Conservation (phyloP, 1,140 invertebrate species). For the Scaptodrosophila lebanonensis region DNA sequence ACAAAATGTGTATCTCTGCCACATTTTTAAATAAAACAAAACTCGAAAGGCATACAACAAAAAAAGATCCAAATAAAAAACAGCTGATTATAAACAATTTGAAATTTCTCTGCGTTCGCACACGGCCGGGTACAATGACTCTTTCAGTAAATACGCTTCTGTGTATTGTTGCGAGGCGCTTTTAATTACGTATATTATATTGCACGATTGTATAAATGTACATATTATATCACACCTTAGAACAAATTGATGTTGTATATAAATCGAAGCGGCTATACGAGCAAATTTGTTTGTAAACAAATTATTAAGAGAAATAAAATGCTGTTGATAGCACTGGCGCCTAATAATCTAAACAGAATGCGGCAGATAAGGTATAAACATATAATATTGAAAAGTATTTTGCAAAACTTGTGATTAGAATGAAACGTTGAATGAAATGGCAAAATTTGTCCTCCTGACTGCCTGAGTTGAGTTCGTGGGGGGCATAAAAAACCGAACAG, state of each 20-base stretch:
- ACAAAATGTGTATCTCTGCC: too few species aligned
- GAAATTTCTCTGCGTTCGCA: slow-evolving; percentile 27
- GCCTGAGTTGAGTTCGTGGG: too few species aligned
- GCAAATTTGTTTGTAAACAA: slow-evolving; percentile 47
- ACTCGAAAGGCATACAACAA: too few species aligned
- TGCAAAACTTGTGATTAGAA: too few species aligned
- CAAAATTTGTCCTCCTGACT: too few species aligned
- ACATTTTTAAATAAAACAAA: too few species aligned
- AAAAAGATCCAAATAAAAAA: too few species aligned
- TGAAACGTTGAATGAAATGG: too few species aligned
- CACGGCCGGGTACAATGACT: slow-evolving; percentile 40
- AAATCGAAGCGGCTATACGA: too few species aligned
- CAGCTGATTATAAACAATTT: slow-evolving; percentile 30
- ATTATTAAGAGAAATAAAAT: slow-evolving; percentile 1
- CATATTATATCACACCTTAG: slow-evolving; percentile 26
- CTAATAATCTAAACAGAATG: slow-evolving; percentile 1
- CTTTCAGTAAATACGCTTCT: slow-evolving; percentile 31
- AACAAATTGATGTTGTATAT: too few species aligned
- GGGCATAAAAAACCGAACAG: too few species aligned
- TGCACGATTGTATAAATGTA: background rate
- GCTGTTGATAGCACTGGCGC: slow-evolving; percentile 3
- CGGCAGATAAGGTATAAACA: slow-evolving; percentile 5
- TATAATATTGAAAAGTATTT: slow-evolving; percentile 5
- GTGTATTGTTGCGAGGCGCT: too few species aligned
- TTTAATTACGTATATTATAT: slow-evolving; percentile 15